Evolutionary conservation across 2,113 vertebrate genomes (phyloP).

Genomic region (Plestiodon gilberti): DNA sequence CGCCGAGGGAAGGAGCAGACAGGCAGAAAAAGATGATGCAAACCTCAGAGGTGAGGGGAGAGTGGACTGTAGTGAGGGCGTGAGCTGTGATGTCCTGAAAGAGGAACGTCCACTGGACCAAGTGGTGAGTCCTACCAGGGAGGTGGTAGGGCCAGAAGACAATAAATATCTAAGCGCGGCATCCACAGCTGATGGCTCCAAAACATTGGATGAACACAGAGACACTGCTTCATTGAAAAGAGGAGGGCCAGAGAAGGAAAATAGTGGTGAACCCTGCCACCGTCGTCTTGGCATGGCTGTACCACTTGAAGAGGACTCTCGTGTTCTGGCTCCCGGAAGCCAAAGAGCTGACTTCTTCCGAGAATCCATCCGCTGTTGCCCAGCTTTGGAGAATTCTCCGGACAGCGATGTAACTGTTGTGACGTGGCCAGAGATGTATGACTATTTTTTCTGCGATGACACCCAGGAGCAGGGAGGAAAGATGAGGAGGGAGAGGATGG

Average conservation of each 20-base stretch:
- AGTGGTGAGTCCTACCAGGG: rapidly evolving
- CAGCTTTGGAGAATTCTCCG: rapidly evolving
- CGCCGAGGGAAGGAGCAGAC: not conserved
- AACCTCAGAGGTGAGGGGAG: constrained; percentile 15
- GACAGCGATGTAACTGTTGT: constrained; percentile 39
- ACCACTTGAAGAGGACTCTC: rapidly evolving
- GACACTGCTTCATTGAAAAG: rapidly evolving
- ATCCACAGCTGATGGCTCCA: not conserved
- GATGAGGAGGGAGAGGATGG: constrained; percentile 32
- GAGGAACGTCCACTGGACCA: not conserved
- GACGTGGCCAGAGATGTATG: constrained; percentile 87
- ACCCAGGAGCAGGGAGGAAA: constrained; percentile 25
- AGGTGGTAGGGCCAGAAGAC: not conserved
- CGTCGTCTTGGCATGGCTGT: rapidly evolving
- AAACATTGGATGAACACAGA: rapidly evolving
- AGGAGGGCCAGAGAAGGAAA: not conserved
- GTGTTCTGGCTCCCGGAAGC: not conserved
- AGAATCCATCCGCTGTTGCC: not conserved
- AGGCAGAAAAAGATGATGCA: not conserved
- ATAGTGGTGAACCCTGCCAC: not conserved
- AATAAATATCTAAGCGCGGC: not conserved
- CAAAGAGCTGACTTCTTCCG: not conserved
- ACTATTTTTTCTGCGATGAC: constrained; percentile 86
- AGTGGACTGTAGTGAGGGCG: not conserved
- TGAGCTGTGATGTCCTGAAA: not conserved